Evolutionary conservation across 2,113 vertebrate genomes (phyloP).

Genomic region (Cyprinodon tularosa): DNA sequence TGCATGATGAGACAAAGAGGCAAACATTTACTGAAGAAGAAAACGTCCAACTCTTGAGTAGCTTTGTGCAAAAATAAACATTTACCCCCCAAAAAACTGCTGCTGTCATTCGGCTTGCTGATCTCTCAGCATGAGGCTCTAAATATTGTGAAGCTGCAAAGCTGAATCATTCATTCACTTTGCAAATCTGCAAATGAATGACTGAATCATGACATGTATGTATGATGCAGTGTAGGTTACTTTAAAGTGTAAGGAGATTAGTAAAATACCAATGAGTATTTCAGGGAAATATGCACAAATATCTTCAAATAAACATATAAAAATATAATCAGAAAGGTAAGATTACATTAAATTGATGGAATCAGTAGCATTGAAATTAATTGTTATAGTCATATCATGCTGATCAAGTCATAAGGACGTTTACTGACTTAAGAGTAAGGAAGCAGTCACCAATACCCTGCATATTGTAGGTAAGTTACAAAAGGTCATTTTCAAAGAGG

Average conservation of each 20-base stretch:
- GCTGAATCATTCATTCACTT: slow-evolving; percentile 68
- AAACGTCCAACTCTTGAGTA: slow-evolving; percentile 18
- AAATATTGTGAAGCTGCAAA: slow-evolving; percentile 37
- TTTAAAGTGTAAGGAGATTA: slow-evolving; percentile 19
- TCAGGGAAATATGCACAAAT: no score
- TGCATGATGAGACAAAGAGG: slow-evolving; percentile 51
- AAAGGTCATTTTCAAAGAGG: background rate
- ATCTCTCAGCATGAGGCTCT: slow-evolving; percentile 62
- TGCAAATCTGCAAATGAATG: slow-evolving; percentile 74
- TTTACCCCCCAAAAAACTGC: slow-evolving; percentile 41
- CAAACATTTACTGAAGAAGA: slow-evolving; percentile 33
- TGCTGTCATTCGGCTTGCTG: slow-evolving; percentile 61
- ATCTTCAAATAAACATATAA: no score
- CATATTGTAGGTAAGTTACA: background rate
- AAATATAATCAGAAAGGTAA: background rate
- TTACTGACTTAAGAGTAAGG: background rate
- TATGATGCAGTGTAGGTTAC: slow-evolving; percentile 34
- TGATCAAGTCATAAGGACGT: background rate
- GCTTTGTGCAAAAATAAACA: slow-evolving; percentile 36
- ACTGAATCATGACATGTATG: slow-evolving; percentile 50
- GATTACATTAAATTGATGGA: background rate
- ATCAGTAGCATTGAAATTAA: background rate
- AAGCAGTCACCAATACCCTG: no score
- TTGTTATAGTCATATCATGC: background rate
- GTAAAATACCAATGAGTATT: no score